These are phyloP conservation scores for Sterrhoptilus dennistouni DNA, from an alignment of 2,113 vertebrate genomes.

Conservation along the genomic window DNA sequence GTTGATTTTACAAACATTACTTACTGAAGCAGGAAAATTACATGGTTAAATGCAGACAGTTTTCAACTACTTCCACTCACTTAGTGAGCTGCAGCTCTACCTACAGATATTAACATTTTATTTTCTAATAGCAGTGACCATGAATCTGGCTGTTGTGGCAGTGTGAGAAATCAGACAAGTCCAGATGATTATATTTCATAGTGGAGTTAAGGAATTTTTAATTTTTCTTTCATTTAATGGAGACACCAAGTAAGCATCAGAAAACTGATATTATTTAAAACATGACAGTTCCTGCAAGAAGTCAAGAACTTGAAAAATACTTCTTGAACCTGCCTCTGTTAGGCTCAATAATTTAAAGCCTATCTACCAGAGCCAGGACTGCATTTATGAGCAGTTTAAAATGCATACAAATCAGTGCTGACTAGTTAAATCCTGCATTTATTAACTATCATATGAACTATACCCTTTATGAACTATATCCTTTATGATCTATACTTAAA, in stretches of 20 bases:
- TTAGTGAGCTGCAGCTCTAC: not conserved
- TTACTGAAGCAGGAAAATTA: not conserved
- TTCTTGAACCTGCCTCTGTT: not conserved
- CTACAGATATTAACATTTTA: not conserved
- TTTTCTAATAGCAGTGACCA: not conserved
- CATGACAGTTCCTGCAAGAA: not conserved
- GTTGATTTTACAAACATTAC: not conserved
- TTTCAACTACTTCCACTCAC: not conserved
- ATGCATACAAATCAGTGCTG: not conserved
- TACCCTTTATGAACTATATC: not conserved
- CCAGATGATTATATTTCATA: not conserved
- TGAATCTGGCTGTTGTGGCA: rapidly evolving
- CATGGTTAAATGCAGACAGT: not conserved
- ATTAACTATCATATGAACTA: not conserved
- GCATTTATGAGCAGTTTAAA: not conserved
- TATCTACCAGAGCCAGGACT: not conserved
- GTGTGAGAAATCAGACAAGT: not conserved
- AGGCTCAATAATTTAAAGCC: not conserved
- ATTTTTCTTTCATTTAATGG: not conserved
- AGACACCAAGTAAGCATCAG: not conserved
- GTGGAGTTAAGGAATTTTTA: not conserved
- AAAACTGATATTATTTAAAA: not conserved
- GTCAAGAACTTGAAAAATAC: not conserved
- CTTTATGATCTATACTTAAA: not conserved
- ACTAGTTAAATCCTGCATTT: not conserved